Evolutionary conservation across 2,797 vertebrate species (phyloP).

Genomic region (Labroides dimidiatus): DNA sequence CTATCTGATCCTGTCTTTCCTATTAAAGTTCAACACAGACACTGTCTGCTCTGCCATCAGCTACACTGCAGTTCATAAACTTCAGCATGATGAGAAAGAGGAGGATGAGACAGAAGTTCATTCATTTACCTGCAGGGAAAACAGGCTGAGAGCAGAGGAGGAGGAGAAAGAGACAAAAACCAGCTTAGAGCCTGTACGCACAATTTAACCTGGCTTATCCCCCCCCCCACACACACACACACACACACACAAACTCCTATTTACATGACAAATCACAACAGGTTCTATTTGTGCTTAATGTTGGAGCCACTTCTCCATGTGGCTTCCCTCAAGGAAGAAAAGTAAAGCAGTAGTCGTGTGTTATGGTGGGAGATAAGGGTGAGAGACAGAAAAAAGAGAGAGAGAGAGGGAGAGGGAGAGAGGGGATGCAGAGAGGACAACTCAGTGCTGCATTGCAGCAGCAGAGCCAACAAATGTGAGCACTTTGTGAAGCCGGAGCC

Average conservation of each 20-base stretch:
- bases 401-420: no score
- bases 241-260: conserved; percentile 31
- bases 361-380: conserved; percentile 58
- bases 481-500: conserved; percentile 53
- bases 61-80: conserved; percentile 23
- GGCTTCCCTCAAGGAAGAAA: conserved; percentile 52
- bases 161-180: conserved; percentile 56
- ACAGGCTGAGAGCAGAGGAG: conserved; percentile 37
- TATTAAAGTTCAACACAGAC: conserved; percentile 22
- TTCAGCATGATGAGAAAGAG: conserved; percentile 26
- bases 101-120: conserved; percentile 29
- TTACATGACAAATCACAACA: conserved; percentile 54
- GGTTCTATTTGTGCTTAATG: conserved; percentile 46
- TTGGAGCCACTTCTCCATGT: conserved; percentile 25
- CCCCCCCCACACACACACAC: conserved; percentile 6
- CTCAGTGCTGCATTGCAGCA: conserved; percentile 82
- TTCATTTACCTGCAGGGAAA: conserved; percentile 40
- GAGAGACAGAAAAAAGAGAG: conserved; percentile 46
- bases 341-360: conserved; percentile 48
- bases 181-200: conserved; percentile 62
- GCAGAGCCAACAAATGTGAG: conserved; percentile 62
- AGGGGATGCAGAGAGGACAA: conserved; percentile 59
- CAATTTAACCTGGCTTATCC: conserved; percentile 67
- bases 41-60: conserved; percentile 23
- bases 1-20: conserved; percentile 3